Percentiles rank a stretch among this genome's conserved stretches.
phyloP scores from a whole-genome alignment of 1,140 invertebrate species.

The Diachasmimorpha longicaudata region DNA sequence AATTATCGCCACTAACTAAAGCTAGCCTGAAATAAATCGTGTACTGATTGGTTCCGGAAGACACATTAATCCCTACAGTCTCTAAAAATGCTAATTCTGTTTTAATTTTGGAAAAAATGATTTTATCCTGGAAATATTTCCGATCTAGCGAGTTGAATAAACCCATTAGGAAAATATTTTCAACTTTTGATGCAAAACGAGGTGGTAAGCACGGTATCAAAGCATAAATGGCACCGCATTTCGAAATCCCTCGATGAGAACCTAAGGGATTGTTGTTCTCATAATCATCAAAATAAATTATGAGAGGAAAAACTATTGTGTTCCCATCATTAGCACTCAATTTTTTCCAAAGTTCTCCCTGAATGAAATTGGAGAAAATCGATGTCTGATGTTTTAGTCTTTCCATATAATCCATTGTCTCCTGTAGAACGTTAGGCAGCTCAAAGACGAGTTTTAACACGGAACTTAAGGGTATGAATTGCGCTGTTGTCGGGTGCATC shows the following conservation, averaged over 20 bases:
- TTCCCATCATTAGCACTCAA: neutral
- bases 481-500: neutral
- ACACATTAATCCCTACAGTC: slow-evolving; percentile 6
- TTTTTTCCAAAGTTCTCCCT: slow-evolving; percentile 20
- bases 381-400: slow-evolving; percentile 11
- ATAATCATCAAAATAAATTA: slow-evolving; percentile 23
- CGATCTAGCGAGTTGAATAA: slow-evolving; percentile 11
- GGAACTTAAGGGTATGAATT: slow-evolving; percentile 10
- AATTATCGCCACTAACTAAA: slow-evolving; percentile 5
- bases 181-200: neutral
- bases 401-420: neutral
- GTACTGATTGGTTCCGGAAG: neutral
- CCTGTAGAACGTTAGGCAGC: neutral
- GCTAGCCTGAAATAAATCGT: slow-evolving; percentile 13
- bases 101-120: slow-evolving; percentile 4
- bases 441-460: slow-evolving; percentile 15
- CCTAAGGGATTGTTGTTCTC: slow-evolving; percentile 17
- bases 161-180: slow-evolving; percentile 13
- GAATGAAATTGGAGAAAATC: slow-evolving; percentile 22
- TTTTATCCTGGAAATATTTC: neutral
- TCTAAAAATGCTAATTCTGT: slow-evolving; percentile 14
- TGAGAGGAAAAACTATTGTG: slow-evolving; percentile 22
- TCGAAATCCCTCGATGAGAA: slow-evolving; percentile 3
- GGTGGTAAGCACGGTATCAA: slow-evolving; percentile 12
- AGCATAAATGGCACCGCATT: slow-evolving; percentile 7